Percentiles rank a stretch among this genome's conserved stretches.
Evolutionary conservation across 2,797 vertebrate genomes (phyloP).

Genomic region (Hippocampus kuda): DNA sequence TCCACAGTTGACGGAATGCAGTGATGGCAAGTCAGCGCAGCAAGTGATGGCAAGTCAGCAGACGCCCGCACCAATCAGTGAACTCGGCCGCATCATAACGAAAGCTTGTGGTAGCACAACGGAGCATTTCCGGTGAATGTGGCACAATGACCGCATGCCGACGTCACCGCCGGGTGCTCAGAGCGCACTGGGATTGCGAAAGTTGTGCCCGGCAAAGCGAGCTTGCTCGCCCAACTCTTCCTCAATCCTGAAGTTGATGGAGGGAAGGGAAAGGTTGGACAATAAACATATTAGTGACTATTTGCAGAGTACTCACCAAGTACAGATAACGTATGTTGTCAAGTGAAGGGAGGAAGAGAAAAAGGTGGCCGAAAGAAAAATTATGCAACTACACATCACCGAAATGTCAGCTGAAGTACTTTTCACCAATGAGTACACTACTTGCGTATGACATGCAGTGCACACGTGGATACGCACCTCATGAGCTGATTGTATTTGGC

Average conservation of each 20-base stretch:
- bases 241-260: slow-evolving; percentile 74
- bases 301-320: neutral
- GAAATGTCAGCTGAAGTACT: no score
- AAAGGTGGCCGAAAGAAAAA: no score
- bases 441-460: no score
- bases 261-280: neutral
- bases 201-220: slow-evolving; percentile 86
- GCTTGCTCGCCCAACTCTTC: slow-evolving; percentile 88
- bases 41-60: slow-evolving; percentile 28
- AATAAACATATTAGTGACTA: neutral
- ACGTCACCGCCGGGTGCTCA: slow-evolving; percentile 47
- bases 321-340: no score
- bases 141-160: slow-evolving; percentile 10
- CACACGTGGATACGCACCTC: slow-evolving; percentile 66
- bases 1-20: slow-evolving; percentile 28
- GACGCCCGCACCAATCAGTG: slow-evolving; percentile 13
- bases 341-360: no score
- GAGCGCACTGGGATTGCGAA: slow-evolving; percentile 85
- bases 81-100: slow-evolving; percentile 1
- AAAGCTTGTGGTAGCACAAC: slow-evolving; percentile 9
- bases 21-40: slow-evolving; percentile 28
- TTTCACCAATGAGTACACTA: neutral
- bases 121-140: slow-evolving; percentile 12
- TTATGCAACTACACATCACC: no score
- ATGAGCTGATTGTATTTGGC: slow-evolving; percentile 94